These are phyloP conservation scores for Drosophila paramelanica DNA, from an alignment of 2,888 invertebrate species.

Conservation along the genomic window DNA sequence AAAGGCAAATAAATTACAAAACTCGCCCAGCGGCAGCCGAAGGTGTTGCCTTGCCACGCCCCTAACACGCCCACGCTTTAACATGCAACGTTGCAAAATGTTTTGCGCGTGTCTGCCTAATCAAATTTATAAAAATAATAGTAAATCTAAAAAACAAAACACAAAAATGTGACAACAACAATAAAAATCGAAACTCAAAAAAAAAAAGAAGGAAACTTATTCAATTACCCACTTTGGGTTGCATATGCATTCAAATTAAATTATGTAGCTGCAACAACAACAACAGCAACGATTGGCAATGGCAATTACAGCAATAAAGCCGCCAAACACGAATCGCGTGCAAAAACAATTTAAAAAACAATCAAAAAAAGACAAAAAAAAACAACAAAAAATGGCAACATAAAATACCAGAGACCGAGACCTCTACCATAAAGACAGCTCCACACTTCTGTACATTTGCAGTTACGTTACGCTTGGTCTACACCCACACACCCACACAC, in stretches of 20 bases:
- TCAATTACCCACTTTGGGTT: conserved; percentile 81
- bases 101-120: conserved; percentile 63
- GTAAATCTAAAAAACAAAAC: conserved; percentile 12
- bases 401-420: conserved; percentile 62
- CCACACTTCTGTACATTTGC: conserved; percentile 29
- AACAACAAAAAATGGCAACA: conserved; percentile 67
- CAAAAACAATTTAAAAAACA: conserved; percentile 82
- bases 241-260: conserved; percentile 78
- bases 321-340: conserved; percentile 78
- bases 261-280: conserved; percentile 65
- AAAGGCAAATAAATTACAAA: conserved; percentile 49
- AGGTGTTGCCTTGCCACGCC: conserved; percentile 34
- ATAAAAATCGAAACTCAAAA: conserved; percentile 16
- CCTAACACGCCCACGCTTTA: conserved; percentile 5
- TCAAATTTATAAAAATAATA: conserved; percentile 76
- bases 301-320: conserved; percentile 75
- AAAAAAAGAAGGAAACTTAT: conserved; percentile 71
- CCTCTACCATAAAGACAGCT: conserved; percentile 39
- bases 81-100: conserved; percentile 55
- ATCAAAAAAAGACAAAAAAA: conserved; percentile 77
- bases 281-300: conserved; percentile 53
- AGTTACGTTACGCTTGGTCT: conserved; percentile 22
- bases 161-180: conserved; percentile 40
- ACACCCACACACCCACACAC: conserved; percentile 51
- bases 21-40: not conserved